Base-by-base conservation (phyloP, 2,888 invertebrate genomes). In the Mythimna lalbum region DNA sequence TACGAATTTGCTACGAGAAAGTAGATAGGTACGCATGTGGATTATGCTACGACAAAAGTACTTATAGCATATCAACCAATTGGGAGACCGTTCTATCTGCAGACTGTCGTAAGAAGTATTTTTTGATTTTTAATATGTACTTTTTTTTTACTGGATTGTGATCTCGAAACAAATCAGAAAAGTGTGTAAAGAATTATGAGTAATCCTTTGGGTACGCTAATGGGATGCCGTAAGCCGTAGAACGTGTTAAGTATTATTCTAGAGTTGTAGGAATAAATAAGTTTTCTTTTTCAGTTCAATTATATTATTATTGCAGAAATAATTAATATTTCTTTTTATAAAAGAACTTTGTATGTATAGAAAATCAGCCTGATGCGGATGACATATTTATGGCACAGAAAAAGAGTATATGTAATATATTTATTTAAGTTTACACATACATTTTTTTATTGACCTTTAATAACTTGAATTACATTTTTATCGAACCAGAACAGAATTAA, bases 1-100 rank as follows among this genome's bases (percentile, higher is more conserved):
- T 75, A 75, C 78, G 73, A 72, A 60, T 71, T 72, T 78, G 78
- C 75, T 75, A 75, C 75, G 75, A 78, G 59, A 60, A 63, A 72
- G 53, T 63, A 27, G 27, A 27, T 27, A 27, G 4, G 4, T 27
- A 49, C 6, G 55, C 19, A 39, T 23, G 23, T 23, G 9, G 9
- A 57, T 23, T 27, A 61, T 56, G 74, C 78, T 75, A 78, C 63
- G 78, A 14, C 10, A 43, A 50, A 50, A 21, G 21, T 52, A 39
- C 12, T 14, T 12, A 50, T 12, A 52, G 5, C 5, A 50, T 43
- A 12, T 21, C n/a, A 68, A 57, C 55, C 49, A 50, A 61, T 69
- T 56, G 17, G 7, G 21, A 21, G 9, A 21, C 4, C 27, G 27
- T n/a, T 33, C 31, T 4, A 68, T 43, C 10, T 27, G 53, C 21